phyloP scores from a whole-genome alignment of 2,797 vertebrate genomes.

The Sebastes cheni region DNA sequence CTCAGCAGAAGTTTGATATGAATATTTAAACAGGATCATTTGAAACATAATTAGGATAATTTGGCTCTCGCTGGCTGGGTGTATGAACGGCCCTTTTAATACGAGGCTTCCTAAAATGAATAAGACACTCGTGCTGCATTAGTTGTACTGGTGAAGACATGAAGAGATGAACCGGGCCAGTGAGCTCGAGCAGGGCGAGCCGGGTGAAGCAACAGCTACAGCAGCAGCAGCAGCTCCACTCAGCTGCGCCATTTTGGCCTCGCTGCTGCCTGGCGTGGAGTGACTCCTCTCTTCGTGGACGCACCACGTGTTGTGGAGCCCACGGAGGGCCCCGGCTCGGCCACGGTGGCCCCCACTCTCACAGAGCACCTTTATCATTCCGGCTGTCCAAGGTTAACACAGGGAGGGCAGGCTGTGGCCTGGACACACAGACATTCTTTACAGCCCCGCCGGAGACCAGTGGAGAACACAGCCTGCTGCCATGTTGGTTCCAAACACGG shows the following conservation, averaged over 20 bases:
- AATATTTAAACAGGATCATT: slow-evolving; percentile 20
- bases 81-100: slow-evolving; percentile 43
- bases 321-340: slow-evolving; percentile 33
- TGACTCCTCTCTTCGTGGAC: slow-evolving; percentile 57
- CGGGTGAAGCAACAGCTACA: background rate
- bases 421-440: too few species aligned
- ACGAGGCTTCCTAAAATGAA: background rate
- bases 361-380: slow-evolving; percentile 35
- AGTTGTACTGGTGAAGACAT: background rate
- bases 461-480: slow-evolving; percentile 20
- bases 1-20: background rate
- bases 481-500: slow-evolving; percentile 29
- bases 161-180: background rate
- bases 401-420: too few species aligned
- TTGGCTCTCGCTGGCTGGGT: background rate
- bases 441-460: background rate
- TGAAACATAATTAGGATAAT: background rate
- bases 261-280: slow-evolving; percentile 65
- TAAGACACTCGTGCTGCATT: background rate
- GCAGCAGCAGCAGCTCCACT: slow-evolving; percentile 5
- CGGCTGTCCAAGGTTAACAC: slow-evolving; percentile 16
- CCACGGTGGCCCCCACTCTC: slow-evolving; percentile 26
- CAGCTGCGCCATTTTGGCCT: slow-evolving; percentile 78
- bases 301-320: slow-evolving; percentile 72
- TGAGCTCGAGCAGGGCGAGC: background rate